These are phyloP conservation scores for Upupa epops DNA, from an alignment of 2,113 vertebrate species.

Conservation along the genomic window DNA sequence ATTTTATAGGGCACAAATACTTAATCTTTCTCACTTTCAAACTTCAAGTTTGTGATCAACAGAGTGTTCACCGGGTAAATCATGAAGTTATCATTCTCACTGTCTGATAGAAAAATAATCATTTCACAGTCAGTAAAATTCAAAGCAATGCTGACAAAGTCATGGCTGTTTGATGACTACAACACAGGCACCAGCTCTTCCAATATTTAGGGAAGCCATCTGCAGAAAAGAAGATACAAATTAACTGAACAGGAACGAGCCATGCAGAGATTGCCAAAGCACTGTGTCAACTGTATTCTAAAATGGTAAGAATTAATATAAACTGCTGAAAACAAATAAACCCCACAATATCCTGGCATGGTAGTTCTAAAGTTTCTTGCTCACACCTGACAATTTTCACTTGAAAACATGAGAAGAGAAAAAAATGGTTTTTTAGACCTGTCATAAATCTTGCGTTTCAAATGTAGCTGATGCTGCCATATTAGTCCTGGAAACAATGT, in stretches of 20 bases:
- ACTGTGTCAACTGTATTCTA: neutral
- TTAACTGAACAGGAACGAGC: neutral
- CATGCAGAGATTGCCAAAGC: neutral
- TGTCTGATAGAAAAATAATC: constrained; percentile 74
- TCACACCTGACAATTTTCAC: neutral
- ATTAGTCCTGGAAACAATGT: neutral
- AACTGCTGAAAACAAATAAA: neutral
- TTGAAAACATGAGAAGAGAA: neutral
- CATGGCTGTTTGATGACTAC: constrained; percentile 82
- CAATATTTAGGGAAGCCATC: constrained; percentile 84
- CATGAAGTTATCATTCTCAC: constrained; percentile 23
- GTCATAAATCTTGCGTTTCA: neutral
- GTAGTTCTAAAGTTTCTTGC: neutral
- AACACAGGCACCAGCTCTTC: constrained; percentile 81
- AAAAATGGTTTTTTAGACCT: neutral
- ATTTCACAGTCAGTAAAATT: constrained; percentile 65
- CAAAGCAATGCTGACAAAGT: constrained; percentile 35
- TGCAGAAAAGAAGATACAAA: constrained; percentile 49
- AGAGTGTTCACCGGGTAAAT: constrained; percentile 27
- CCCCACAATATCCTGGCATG: neutral
- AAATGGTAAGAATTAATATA: neutral
- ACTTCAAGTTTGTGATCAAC: constrained; percentile 19
- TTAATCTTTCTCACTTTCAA: constrained; percentile 26
- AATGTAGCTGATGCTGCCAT: neutral
- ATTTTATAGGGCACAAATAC: constrained; percentile 34